phyloP scores from a whole-genome alignment of 1,140 invertebrate species.

The Eubasilissa regina region DNA sequence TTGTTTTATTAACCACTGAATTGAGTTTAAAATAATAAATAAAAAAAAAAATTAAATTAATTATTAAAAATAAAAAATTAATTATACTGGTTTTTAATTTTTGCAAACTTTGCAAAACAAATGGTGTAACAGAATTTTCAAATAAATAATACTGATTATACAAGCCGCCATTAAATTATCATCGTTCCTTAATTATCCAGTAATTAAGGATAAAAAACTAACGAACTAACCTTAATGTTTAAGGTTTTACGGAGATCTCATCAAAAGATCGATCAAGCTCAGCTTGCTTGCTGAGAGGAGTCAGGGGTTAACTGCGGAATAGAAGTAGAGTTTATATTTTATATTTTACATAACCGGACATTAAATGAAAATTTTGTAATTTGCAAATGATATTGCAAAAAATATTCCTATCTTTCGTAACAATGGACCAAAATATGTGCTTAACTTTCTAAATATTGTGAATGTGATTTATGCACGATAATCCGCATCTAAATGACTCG shows the following conservation, averaged over 20 bases:
- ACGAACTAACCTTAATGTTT: not conserved
- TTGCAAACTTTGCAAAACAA: no score
- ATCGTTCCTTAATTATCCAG: conserved; percentile 7
- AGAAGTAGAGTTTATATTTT: not conserved
- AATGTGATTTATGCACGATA: conserved; percentile 15
- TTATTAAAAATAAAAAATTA: no score
- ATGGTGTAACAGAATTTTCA: no score
- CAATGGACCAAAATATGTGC: conserved; percentile 6
- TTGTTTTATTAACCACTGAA: no score
- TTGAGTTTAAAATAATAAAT: no score
- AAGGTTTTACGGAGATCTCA: not conserved
- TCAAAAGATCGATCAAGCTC: not conserved
- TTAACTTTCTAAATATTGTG: conserved; percentile 29
- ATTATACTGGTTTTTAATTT: no score
- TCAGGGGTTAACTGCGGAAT: conserved; percentile 21
- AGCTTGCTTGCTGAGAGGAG: not conserved
- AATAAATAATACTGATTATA: no score
- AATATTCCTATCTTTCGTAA: not conserved
- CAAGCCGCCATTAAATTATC: not conserved
- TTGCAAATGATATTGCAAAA: conserved; percentile 33
- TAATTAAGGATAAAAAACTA: conserved; percentile 10
- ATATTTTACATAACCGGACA: conserved; percentile 22
- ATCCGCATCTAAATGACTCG: conserved; percentile 12
- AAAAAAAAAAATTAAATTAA: no score
- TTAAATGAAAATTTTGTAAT: conserved; percentile 28